Percentiles rank a stretch among this genome's conserved stretches.
Conservation (phyloP, 2,113 vertebrate genomes). For the Podarcis cretensis region DNA sequence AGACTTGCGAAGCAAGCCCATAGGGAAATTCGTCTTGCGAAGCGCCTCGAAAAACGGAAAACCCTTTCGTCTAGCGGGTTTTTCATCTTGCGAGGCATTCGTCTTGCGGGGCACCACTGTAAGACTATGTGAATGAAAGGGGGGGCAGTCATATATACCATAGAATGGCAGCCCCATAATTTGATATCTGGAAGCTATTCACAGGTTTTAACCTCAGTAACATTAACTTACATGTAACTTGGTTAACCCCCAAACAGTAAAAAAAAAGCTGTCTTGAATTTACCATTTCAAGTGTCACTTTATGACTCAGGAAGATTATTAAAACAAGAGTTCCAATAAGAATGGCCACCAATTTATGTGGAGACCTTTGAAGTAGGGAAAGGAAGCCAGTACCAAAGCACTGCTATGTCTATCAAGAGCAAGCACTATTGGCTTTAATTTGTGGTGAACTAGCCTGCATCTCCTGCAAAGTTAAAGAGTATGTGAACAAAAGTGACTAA, state of each 20-base stretch:
- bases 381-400: not conserved
- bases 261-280: not conserved
- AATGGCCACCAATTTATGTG: not conserved
- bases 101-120: no score
- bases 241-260: not conserved
- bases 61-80: no score
- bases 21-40: no score
- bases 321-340: not conserved
- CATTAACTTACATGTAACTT: not conserved
- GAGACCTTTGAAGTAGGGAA: not conserved
- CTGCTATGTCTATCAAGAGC: not conserved
- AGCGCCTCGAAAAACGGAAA: no score
- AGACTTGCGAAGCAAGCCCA: no score
- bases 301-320: not conserved
- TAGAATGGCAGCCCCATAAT: not conserved
- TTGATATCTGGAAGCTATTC: not conserved
- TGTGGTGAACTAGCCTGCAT: not conserved
- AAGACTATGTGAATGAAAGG: not conserved
- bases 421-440: no score
- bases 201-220: not conserved
- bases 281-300: not conserved
- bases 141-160: not conserved
- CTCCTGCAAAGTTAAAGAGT: not conserved
- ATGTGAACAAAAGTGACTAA: no score
- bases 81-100: no score